These are phyloP conservation scores for Dinothrombium tinctorium DNA, from an alignment of 1,140 invertebrate species.

Conservation along the genomic window DNA sequence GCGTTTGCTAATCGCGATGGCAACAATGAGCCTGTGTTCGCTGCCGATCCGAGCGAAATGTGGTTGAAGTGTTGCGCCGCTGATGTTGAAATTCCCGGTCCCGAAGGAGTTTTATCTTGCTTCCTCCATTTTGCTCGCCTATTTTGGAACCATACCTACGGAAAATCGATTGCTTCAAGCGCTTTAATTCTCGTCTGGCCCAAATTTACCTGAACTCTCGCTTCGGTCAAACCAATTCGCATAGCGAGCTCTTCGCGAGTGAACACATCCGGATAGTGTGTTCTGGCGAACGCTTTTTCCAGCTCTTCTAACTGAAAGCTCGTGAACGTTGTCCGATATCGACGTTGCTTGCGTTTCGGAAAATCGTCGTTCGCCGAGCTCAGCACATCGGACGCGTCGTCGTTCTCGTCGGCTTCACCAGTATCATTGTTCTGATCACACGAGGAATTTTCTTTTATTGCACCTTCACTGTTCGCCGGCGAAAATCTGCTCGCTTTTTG, in stretches of 20 bases:
- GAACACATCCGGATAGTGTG: constrained; percentile 95
- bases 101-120: constrained; percentile 16
- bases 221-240: constrained; percentile 91
- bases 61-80: not conserved
- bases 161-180: not conserved
- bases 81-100: not conserved
- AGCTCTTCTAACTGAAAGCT: constrained; percentile 77
- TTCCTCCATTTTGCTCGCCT: constrained; percentile 78
- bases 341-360: constrained; percentile 56
- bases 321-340: constrained; percentile 80
- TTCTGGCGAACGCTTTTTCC: constrained; percentile 87
- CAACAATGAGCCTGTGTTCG: too few species aligned
- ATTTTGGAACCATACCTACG: constrained; percentile 94
- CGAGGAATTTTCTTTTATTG: not conserved
- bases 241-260: constrained; percentile 90
- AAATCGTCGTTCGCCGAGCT: not conserved
- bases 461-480: not conserved
- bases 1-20: too few species aligned
- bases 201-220: constrained; percentile 63
- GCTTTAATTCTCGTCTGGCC: not conserved
- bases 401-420: not conserved
- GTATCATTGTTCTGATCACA: not conserved
- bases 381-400: not conserved
- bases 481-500: not conserved
- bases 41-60: constrained; percentile 1